Evolutionary conservation across 1,140 invertebrate species (phyloP).

Genomic region (Nylanderia fulva): DNA sequence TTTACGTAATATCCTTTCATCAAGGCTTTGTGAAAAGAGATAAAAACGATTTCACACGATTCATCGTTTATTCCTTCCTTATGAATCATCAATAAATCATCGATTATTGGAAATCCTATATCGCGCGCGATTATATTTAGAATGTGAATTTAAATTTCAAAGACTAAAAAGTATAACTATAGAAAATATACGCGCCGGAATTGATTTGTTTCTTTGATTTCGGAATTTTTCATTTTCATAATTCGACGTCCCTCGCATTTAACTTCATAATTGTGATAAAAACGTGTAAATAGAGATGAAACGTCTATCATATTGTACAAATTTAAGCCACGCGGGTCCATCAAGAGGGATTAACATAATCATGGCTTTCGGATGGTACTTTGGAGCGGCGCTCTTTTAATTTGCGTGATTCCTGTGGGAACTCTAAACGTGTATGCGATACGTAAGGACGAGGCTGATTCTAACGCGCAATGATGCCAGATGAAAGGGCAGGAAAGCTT

Average conservation of each 20-base stretch:
- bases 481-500: slow-evolving; percentile 47
- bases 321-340: not conserved
- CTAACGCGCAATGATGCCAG: slow-evolving; percentile 40
- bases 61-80: slow-evolving; percentile 1
- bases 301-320: slow-evolving; percentile 13
- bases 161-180: no score
- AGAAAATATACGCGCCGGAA: no score
- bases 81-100: slow-evolving; percentile 12
- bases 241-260: not conserved
- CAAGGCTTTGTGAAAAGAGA: not conserved
- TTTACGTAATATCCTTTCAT: not conserved
- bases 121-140: not conserved
- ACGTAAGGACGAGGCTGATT: slow-evolving; percentile 16
- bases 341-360: slow-evolving; percentile 37
- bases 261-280: not conserved
- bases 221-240: not conserved
- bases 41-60: not conserved
- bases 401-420: slow-evolving; percentile 53
- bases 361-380: slow-evolving; percentile 12
- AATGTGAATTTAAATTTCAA: not conserved
- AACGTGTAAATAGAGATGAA: slow-evolving; percentile 9
- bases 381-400: slow-evolving; percentile 9
- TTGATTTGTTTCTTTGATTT: not conserved
- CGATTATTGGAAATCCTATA: no score
- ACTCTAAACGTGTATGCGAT: slow-evolving; percentile 16